Evolutionary conservation across 2,797 vertebrate species (phyloP).

Genomic region (Danio albolineatus): DNA sequence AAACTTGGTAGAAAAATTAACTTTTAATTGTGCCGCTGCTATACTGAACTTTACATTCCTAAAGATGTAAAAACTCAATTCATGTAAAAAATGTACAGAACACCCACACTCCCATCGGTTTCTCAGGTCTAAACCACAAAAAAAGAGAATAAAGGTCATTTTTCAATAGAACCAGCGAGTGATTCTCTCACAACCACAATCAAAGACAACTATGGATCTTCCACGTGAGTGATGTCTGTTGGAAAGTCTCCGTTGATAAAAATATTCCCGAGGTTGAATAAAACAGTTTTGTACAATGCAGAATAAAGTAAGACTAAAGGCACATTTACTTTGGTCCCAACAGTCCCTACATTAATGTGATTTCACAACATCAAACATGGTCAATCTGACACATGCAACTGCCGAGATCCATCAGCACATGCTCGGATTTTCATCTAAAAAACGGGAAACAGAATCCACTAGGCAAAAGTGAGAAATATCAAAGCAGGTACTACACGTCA

Average conservation of each 20-base stretch:
- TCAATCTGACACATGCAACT: slow-evolving; percentile 85
- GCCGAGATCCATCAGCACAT: slow-evolving; percentile 87
- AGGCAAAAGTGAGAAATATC: slow-evolving; percentile 85
- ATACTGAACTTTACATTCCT: slow-evolving; percentile 92
- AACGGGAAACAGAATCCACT: slow-evolving; percentile 76
- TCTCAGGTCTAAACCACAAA: slow-evolving; percentile 31
- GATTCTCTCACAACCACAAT: slow-evolving; percentile 17
- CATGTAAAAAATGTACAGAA: slow-evolving; percentile 92
- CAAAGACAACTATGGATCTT: slow-evolving; percentile 27
- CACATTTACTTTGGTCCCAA: slow-evolving; percentile 97
- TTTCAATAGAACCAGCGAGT: background rate
- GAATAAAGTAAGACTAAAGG: slow-evolving; percentile 92
- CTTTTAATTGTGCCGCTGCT: slow-evolving; percentile 93
- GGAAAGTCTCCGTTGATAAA: slow-evolving; percentile 62
- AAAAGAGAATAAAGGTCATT: background rate
- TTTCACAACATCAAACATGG: slow-evolving; percentile 65
- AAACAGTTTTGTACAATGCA: slow-evolving; percentile 53
- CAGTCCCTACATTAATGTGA: slow-evolving; percentile 83
- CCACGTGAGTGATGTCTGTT: slow-evolving; percentile 27
- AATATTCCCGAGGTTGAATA: slow-evolving; percentile 68
- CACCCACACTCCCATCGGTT: slow-evolving; percentile 55
- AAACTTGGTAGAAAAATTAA: slow-evolving; percentile 91
- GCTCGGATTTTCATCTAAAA: slow-evolving; percentile 71
- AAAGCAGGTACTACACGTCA: slow-evolving; percentile 85
- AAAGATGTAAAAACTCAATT: slow-evolving; percentile 91